Evolutionary conservation across 2,888 invertebrate genomes (phyloP).

Genomic region (Euclidia mi): DNA sequence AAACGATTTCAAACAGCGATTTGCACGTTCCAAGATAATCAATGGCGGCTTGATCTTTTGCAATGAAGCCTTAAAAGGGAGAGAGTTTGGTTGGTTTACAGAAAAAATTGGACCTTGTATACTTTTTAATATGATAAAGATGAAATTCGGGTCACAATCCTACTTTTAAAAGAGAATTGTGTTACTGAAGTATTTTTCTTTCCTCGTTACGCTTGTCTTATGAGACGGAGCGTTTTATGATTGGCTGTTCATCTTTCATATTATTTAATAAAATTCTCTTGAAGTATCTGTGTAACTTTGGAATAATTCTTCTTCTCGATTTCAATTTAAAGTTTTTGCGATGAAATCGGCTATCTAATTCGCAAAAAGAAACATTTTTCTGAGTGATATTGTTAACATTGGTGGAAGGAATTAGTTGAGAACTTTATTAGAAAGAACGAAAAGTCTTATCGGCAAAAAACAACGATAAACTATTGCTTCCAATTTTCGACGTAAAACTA

Average conservation of each 20-base stretch:
- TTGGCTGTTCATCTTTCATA: slow-evolving; percentile 22
- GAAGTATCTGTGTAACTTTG: slow-evolving; percentile 10
- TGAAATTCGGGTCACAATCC: slow-evolving; percentile 36
- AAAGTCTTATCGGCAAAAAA: slow-evolving; percentile 39
- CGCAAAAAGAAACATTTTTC: too few species aligned
- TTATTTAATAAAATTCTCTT: slow-evolving; percentile 18
- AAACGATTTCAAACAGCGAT: slow-evolving; percentile 51
- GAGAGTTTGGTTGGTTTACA: slow-evolving; percentile 56
- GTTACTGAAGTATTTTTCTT: slow-evolving; percentile 30
- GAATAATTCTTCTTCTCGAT: slow-evolving; percentile 13
- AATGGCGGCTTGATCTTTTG: slow-evolving; percentile 54
- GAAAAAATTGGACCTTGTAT: slow-evolving; percentile 45
- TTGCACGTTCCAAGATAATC: slow-evolving; percentile 59
- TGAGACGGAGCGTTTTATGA: slow-evolving; percentile 23
- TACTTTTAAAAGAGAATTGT: slow-evolving; percentile 19
- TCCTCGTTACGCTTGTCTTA: slow-evolving; percentile 31
- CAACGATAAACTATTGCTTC: slow-evolving; percentile 26
- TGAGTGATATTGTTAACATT: too few species aligned
- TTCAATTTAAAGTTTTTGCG: slow-evolving; percentile 13
- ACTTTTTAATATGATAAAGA: slow-evolving; percentile 59
- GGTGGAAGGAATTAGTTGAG: not conserved
- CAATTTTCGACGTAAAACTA: slow-evolving; percentile 29
- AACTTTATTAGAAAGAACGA: not conserved
- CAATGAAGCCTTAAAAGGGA: slow-evolving; percentile 45
- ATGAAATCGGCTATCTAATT: not conserved